These are phyloP conservation scores for Psittacula cyanocephala DNA, from an alignment of 2,113 vertebrate genomes.

Conservation along the genomic window DNA sequence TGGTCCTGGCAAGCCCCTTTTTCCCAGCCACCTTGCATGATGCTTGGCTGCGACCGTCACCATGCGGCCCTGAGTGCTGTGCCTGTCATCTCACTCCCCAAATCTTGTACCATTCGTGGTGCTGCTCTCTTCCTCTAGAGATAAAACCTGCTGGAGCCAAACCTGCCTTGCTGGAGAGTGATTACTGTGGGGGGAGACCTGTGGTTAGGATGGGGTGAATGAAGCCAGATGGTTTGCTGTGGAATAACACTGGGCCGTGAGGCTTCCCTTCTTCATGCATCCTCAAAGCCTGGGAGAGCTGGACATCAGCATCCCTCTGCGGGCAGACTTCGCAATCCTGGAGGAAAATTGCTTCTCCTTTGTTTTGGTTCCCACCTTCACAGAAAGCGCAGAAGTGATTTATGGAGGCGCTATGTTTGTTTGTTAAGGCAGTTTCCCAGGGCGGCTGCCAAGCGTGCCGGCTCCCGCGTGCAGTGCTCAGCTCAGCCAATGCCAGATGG, in stretches of 20 bases:
- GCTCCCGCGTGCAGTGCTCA: neutral
- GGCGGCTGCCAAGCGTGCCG: neutral
- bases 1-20: neutral
- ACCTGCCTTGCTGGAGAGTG: neutral
- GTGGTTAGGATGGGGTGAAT: neutral
- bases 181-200: rapidly evolving
- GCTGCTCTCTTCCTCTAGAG: constrained; percentile 23
- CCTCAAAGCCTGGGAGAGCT: neutral
- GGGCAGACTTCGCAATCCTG: rapidly evolving
- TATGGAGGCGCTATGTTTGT: neutral
- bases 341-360: neutral
- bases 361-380: neutral
- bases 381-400: neutral
- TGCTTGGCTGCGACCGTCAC: neutral
- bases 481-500: rapidly evolving
- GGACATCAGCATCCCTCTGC: neutral
- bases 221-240: neutral
- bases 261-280: neutral
- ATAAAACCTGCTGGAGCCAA: constrained; percentile 54
- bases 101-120: rapidly evolving
- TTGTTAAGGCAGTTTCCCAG: neutral
- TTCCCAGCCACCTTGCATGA: neutral
- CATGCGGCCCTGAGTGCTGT: rapidly evolving
- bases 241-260: rapidly evolving
- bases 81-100: rapidly evolving